Base-by-base conservation (phyloP, 2,888 invertebrate genomes). In the Tuta absoluta region DNA sequence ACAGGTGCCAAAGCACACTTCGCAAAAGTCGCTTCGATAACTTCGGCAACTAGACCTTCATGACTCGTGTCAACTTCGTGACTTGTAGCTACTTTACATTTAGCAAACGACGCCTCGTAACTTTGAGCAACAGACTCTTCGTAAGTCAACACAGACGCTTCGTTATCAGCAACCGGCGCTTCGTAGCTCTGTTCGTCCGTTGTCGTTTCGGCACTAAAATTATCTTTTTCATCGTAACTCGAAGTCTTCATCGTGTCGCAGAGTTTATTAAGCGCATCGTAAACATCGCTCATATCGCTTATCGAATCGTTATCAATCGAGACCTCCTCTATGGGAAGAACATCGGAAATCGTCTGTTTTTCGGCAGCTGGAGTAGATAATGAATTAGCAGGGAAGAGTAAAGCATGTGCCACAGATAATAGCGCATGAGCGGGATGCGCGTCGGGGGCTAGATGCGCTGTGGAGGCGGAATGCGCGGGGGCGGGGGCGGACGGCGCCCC, bases 201-300 rank as follows among this genome's bases (percentile, higher is more conserved):
- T 14, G 23, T 14, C 10, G 51, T 23, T 14, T 53, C 51, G 12
- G 23, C 12, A 12, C 8, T 21, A 10, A 23, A 21, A 28, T 21
- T 33, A 24, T 62, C 38, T 14, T 38, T 53, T 8, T 45, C 45
- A 17, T 56, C 83, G 76, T 83, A 84, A n/a, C 74, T 74, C 10
- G 89, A 87, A 0, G 87, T 85, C 69, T 86, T 86, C 91, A 92
- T 92, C 0, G 86, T 88, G 56, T 91, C 91, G 76, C 92, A 92
- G 5, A 92, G 79, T 63, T 82, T 79, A 72, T 92, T 91, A 72
- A 92, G 91, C 0, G 92, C 92, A 73, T 92, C 92, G 73, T 91
- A 87, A 21, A 92, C 92, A 72, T 92, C 92, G 4, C 82, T 75
- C 3, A 92, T 71, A 59, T 91, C 91, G 78, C 87, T 85, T 70